Conservation (phyloP, 2,113 vertebrate genomes). For the Hypocryptadius cinnamomeus region DNA sequence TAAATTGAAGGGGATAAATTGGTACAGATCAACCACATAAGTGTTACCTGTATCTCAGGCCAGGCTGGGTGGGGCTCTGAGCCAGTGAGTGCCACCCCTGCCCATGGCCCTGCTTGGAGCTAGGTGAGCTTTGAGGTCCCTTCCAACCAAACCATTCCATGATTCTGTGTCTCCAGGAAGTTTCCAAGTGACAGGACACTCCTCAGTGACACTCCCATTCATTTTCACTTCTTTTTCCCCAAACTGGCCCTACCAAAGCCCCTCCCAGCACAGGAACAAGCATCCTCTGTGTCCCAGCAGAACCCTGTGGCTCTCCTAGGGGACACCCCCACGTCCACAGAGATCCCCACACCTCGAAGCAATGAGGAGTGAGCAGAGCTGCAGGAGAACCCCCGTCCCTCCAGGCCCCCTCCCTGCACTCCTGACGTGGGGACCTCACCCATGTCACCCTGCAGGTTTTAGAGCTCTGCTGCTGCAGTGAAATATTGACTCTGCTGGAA, state of each 20-base stretch:
- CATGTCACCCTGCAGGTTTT: not conserved
- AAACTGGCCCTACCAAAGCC: not conserved
- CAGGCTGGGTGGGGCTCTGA: not conserved
- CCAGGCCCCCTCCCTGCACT: fast-evolving
- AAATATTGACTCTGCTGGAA: not conserved
- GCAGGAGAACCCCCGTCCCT: not conserved
- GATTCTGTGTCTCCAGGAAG: not conserved
- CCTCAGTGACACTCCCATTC: fast-evolving
- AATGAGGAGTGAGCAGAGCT: not conserved
- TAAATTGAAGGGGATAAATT: not conserved
- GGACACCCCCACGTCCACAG: not conserved
- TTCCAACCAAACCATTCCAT: not conserved
- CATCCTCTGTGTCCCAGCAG: fast-evolving
- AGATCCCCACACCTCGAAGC: not conserved
- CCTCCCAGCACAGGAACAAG: not conserved
- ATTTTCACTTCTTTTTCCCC: not conserved
- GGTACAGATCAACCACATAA: not conserved
- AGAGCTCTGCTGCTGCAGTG: not conserved
- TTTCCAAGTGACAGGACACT: not conserved
- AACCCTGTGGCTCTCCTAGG: not conserved
- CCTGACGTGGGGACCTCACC: not conserved
- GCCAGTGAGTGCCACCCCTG: not conserved
- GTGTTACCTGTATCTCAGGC: not conserved
- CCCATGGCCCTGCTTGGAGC: not conserved
- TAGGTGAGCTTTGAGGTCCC: not conserved